phyloP scores from a whole-genome alignment of 1,140 invertebrate genomes.

The Apis dorsata region DNA sequence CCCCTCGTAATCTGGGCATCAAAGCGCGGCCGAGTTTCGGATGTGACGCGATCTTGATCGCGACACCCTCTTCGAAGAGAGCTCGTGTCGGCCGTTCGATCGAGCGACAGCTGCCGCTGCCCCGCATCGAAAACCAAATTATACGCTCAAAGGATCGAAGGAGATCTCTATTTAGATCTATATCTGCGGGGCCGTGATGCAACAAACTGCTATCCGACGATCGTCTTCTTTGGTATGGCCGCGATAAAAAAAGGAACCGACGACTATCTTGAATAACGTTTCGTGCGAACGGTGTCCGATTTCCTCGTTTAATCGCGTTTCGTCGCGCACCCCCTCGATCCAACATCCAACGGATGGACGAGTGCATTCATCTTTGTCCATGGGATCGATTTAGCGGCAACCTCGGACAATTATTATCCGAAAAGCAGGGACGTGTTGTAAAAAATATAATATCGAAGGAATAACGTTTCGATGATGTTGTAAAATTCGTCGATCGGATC shows the following conservation, averaged over 20 bases:
- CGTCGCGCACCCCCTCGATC: slow-evolving; percentile 19
- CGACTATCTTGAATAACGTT: slow-evolving; percentile 31
- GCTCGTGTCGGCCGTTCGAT: slow-evolving; percentile 56
- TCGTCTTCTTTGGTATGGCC: slow-evolving; percentile 33
- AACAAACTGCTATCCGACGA: slow-evolving; percentile 32
- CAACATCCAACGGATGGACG: slow-evolving; percentile 35
- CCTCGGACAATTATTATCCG: too few species aligned
- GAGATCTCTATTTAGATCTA: slow-evolving; percentile 79
- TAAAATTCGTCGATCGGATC: too few species aligned
- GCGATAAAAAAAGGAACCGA: neutral
- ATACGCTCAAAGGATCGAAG: slow-evolving; percentile 77
- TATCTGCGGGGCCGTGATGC: slow-evolving; percentile 68
- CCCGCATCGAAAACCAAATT: slow-evolving; percentile 78
- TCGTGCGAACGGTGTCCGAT: slow-evolving; percentile 54
- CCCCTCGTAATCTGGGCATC: slow-evolving; percentile 73
- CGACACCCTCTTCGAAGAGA: slow-evolving; percentile 10
- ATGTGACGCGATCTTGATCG: slow-evolving; percentile 60
- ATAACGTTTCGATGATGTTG: too few species aligned
- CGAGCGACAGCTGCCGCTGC: slow-evolving; percentile 74
- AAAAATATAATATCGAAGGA: too few species aligned
- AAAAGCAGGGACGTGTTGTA: too few species aligned
- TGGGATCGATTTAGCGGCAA: too few species aligned
- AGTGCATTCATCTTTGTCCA: too few species aligned
- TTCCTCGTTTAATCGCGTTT: slow-evolving; percentile 59
- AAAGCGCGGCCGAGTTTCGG: slow-evolving; percentile 66